phyloP scores from a whole-genome alignment of 2,888 invertebrate species.

The Hirtodrosophila cameraria region DNA sequence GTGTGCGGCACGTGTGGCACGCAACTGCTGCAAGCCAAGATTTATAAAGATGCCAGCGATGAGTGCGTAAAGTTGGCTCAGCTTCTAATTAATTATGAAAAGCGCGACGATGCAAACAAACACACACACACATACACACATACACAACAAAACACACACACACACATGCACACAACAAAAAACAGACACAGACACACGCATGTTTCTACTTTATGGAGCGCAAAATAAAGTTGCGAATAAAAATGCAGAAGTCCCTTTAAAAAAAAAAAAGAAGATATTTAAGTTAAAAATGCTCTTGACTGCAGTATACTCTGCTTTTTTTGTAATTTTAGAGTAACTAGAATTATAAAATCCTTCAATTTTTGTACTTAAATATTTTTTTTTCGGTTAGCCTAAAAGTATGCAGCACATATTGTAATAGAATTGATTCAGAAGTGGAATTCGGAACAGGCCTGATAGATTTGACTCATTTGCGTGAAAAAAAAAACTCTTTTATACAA shows the following conservation, averaged over 20 bases:
- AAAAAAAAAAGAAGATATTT: constrained; percentile 2
- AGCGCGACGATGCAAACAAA: constrained; percentile 38
- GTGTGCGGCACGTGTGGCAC: constrained; percentile 1
- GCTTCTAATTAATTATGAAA: constrained; percentile 73
- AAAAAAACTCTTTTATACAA: too few relatives aligned
- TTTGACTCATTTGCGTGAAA: too few relatives aligned
- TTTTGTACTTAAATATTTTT: too few relatives aligned
- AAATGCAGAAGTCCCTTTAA: constrained; percentile 28
- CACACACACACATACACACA: constrained; percentile 1
- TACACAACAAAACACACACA: constrained; percentile 10
- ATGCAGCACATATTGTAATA: too few relatives aligned
- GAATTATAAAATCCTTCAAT: too few relatives aligned
- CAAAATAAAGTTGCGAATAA: constrained; percentile 50
- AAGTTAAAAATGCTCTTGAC: too few relatives aligned
- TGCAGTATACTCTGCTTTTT: too few relatives aligned
- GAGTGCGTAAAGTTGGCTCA: constrained; percentile 34
- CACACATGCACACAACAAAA: constrained; percentile 2
- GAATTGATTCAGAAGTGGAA: too few relatives aligned
- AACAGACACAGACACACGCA: not conserved
- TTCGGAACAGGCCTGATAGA: too few relatives aligned
- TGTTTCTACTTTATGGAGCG: constrained; percentile 10
- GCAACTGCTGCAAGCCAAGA: constrained; percentile 1
- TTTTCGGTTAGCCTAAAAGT: too few relatives aligned
- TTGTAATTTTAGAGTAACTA: too few relatives aligned
- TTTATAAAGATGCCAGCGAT: constrained; percentile 14